A percentile compares a stretch with the other conserved stretches of the same genome.
Conservation (phyloP, 2,113 vertebrate species). For the Eurypyga helias region DNA sequence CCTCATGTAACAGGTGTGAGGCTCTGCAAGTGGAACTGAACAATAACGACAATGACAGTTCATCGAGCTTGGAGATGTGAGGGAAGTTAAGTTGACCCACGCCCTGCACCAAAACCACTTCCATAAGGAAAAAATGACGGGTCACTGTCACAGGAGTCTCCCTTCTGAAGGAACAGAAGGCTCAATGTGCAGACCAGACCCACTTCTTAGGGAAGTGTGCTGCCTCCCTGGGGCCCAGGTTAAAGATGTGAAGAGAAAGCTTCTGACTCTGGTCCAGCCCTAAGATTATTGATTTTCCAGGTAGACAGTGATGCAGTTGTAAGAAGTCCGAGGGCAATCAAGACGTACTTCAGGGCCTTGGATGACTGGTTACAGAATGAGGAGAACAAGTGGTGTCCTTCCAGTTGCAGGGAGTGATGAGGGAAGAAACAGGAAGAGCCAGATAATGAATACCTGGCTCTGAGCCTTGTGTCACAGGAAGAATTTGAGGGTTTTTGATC, state of each 20-base stretch:
- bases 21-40: no score
- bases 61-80: background rate
- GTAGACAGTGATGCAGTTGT: no score
- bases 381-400: background rate
- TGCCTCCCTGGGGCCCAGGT: no score
- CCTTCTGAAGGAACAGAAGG: no score
- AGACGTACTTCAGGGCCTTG: background rate
- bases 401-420: background rate
- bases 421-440: background rate
- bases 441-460: background rate
- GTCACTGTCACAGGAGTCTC: background rate
- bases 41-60: background rate
- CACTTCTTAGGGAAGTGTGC: no score
- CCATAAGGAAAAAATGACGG: background rate
- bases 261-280: no score
- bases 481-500: background rate
- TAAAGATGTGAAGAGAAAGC: no score
- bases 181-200: no score
- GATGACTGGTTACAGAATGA: background rate
- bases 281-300: no score
- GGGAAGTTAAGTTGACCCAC: background rate
- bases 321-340: no score
- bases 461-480: background rate
- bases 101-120: background rate
- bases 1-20: no score